These are phyloP conservation scores for Mus musculus DNA, from an alignment of 2,113 vertebrate genomes.

Conservation along the genomic window DNA sequence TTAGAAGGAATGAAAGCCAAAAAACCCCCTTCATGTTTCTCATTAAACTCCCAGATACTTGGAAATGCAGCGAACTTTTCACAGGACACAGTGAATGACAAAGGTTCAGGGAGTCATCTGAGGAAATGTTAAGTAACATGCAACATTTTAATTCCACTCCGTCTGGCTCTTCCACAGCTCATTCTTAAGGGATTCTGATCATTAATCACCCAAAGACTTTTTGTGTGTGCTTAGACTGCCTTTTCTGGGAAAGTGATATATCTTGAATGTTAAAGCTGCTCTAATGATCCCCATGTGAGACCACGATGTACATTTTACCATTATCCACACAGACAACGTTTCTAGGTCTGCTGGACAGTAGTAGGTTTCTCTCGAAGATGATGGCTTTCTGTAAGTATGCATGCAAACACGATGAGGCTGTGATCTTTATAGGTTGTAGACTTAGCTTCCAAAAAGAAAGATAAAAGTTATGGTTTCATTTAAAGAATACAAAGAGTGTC, in stretches of 20 bases:
- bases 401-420: slow-evolving; percentile 6
- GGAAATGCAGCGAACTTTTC: slow-evolving; percentile 31
- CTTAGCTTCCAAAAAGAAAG: background rate
- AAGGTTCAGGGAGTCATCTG: slow-evolving; percentile 7
- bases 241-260: slow-evolving; percentile 66
- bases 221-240: slow-evolving; percentile 40
- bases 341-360: slow-evolving; percentile 21
- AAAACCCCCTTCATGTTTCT: background rate
- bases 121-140: slow-evolving; percentile 53
- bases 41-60: slow-evolving; percentile 21
- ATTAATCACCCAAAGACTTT: slow-evolving; percentile 77
- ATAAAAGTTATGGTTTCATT: background rate
- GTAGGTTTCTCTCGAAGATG: slow-evolving; percentile 22
- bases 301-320: slow-evolving; percentile 37
- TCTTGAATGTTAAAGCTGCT: slow-evolving; percentile 75
- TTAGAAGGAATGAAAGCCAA: slow-evolving; percentile 39
- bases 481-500: background rate
- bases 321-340: background rate
- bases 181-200: slow-evolving; percentile 69
- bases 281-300: slow-evolving; percentile 60
- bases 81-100: slow-evolving; percentile 27
- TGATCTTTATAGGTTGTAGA: background rate
- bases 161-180: slow-evolving; percentile 56
- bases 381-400: slow-evolving; percentile 38
- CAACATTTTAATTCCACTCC: slow-evolving; percentile 71